Evolutionary conservation across 2,797 vertebrate genomes (phyloP).

Genomic region (Falco cherrug): DNA sequence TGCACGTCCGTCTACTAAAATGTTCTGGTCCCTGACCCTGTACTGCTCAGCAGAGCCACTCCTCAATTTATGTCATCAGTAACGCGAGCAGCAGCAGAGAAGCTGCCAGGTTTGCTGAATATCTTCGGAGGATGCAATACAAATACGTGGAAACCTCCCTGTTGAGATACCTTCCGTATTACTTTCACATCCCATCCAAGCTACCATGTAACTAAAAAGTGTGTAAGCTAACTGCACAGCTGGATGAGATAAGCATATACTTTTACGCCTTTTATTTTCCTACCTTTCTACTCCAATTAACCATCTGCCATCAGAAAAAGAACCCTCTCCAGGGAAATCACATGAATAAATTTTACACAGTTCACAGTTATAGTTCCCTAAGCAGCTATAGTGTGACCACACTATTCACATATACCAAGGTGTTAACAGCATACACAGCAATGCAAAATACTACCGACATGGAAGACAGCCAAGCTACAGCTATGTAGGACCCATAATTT

Average conservation of each 20-base stretch:
- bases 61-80: fast-evolving
- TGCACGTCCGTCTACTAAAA: not conserved
- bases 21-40: not conserved
- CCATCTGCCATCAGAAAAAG: not conserved
- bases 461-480: constrained; percentile 49
- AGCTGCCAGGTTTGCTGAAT: not conserved
- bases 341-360: not conserved
- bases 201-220: not conserved
- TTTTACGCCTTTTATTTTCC: not conserved
- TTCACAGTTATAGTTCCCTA: constrained; percentile 40
- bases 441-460: constrained; percentile 2
- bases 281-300: not conserved
- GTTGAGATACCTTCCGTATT: not conserved
- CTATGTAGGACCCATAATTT: constrained; percentile 25
- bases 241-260: not conserved
- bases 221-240: not conserved
- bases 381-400: constrained; percentile 50
- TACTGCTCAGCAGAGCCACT: not conserved
- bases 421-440: constrained; percentile 53
- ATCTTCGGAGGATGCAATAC: not conserved
- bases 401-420: constrained; percentile 45
- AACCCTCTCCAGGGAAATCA: not conserved
- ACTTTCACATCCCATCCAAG: not conserved
- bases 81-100: not conserved
- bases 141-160: fast-evolving